Conservation (phyloP, 2,888 invertebrate species). For the Hemaris fuciformis region DNA sequence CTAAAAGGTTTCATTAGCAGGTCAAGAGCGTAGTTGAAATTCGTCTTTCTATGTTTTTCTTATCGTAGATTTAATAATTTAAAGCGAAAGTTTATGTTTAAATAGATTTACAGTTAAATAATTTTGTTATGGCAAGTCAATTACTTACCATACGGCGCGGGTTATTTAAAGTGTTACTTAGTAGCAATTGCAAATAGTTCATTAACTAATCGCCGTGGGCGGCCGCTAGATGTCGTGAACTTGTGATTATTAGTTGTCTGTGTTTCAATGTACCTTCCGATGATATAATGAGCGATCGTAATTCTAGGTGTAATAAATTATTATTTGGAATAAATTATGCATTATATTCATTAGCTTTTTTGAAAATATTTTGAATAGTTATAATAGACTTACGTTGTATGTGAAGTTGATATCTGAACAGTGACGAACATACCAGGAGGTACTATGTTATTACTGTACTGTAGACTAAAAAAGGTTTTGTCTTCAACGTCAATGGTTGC, state of each 20-base stretch:
- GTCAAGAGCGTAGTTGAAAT: too few relatives aligned
- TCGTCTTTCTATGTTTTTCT: neutral
- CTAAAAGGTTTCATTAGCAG: too few relatives aligned
- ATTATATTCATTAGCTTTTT: too few relatives aligned
- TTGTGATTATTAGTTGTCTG: neutral
- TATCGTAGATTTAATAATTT: neutral
- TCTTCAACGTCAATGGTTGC: too few relatives aligned
- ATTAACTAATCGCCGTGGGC: slow-evolving; percentile 23
- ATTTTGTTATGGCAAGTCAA: slow-evolving; percentile 15
- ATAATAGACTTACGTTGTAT: too few relatives aligned
- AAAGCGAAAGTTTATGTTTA: neutral
- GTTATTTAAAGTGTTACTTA: slow-evolving; percentile 27
- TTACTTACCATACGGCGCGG: slow-evolving; percentile 27
- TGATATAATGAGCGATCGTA: neutral
- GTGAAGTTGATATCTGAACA: too few relatives aligned
- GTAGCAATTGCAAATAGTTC: slow-evolving; percentile 28
- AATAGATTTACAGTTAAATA: too few relatives aligned
- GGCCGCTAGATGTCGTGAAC: slow-evolving; percentile 15
- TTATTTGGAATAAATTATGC: too few relatives aligned
- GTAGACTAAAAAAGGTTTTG: too few relatives aligned
- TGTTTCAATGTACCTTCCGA: neutral
- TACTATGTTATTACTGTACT: too few relatives aligned
- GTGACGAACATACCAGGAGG: too few relatives aligned
- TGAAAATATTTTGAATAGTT: too few relatives aligned
- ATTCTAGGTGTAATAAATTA: neutral